phyloP scores from a whole-genome alignment of 2,113 vertebrate species.

The Capreolus pygargus region DNA sequence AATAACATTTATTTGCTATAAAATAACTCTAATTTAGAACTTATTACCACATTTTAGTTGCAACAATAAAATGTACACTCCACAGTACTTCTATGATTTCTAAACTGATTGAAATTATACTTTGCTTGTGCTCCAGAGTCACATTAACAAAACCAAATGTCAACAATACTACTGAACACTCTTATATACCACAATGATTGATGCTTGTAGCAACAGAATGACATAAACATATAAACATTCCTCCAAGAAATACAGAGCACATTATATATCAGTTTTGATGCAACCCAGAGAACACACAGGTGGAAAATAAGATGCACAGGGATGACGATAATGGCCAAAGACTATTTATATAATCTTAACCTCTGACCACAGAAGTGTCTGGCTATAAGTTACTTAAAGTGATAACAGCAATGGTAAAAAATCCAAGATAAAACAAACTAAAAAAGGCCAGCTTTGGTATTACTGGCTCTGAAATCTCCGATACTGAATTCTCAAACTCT shows the following conservation, averaged over 20 bases:
- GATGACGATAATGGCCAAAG: background rate
- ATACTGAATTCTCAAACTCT: background rate
- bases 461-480: background rate
- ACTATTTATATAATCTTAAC: background rate
- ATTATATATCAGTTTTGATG: background rate
- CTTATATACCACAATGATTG: background rate
- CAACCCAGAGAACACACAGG: background rate
- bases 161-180: background rate
- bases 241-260: background rate
- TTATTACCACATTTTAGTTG: background rate
- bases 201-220: background rate
- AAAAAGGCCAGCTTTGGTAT: background rate
- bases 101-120: background rate
- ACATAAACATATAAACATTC: background rate
- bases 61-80: background rate
- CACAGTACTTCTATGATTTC: background rate
- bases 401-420: background rate
- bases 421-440: background rate
- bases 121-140: background rate
- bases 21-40: slow-evolving; percentile 45
- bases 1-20: slow-evolving; percentile 35
- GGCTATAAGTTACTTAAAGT: background rate
- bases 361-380: background rate
- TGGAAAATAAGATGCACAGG: background rate
- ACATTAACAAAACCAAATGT: background rate